These are phyloP conservation scores for Lochmaea crataegi DNA, from an alignment of 2,888 invertebrate genomes.

Conservation along the genomic window DNA sequence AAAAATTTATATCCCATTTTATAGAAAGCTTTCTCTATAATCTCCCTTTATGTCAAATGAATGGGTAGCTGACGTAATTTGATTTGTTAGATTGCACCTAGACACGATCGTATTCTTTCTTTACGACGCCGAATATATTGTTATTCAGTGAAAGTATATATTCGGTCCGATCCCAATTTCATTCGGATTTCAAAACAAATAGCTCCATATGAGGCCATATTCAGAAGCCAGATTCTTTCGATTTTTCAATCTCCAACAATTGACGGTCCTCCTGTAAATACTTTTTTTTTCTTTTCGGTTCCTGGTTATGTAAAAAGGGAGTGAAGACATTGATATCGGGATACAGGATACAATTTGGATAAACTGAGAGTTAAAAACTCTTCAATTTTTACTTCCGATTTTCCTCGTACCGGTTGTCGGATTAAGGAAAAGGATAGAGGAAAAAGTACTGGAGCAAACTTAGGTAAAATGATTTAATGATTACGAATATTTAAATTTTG, in stretches of 20 bases:
- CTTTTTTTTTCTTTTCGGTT: too few species aligned
- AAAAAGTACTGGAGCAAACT: too few species aligned
- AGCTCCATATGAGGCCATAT: slow-evolving; percentile 33
- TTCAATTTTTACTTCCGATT: too few species aligned
- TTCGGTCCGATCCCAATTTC: slow-evolving; percentile 28
- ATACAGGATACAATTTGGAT: too few species aligned
- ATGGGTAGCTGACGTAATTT: slow-evolving; percentile 37
- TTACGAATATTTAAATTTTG: too few species aligned
- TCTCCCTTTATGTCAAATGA: slow-evolving; percentile 31
- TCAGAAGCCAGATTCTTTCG: slow-evolving; percentile 25
- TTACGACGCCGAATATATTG: slow-evolving; percentile 31
- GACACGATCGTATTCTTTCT: slow-evolving; percentile 34
- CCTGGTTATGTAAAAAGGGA: too few species aligned
- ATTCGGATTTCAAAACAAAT: slow-evolving; percentile 35
- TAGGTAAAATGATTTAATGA: too few species aligned
- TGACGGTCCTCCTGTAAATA: neutral
- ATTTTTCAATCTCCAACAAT: slow-evolving; percentile 23
- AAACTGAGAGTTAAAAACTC: too few species aligned
- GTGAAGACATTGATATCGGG: too few species aligned
- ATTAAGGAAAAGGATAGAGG: too few species aligned
- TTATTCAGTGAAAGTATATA: slow-evolving; percentile 35
- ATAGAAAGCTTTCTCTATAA: slow-evolving; percentile 34
- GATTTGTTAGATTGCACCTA: slow-evolving; percentile 41
- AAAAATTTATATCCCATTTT: slow-evolving; percentile 12
- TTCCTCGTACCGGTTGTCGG: too few species aligned